Evolutionary conservation across 2,888 invertebrate species (phyloP).

Genomic region (Pseudococcus viburni): DNA sequence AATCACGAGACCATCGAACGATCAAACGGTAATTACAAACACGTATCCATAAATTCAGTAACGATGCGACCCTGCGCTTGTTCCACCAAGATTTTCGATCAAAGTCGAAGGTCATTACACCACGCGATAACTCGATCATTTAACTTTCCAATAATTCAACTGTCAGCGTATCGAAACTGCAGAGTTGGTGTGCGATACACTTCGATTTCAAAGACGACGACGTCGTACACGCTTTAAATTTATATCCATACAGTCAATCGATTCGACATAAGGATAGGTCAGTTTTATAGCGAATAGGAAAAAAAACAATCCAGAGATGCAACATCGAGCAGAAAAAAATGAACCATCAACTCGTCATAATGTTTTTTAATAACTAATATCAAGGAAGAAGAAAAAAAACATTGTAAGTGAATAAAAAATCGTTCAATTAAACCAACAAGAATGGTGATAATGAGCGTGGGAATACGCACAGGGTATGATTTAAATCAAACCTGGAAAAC

Average conservation of each 20-base stretch:
- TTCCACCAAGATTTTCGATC: slow-evolving; percentile 55
- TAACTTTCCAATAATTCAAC: slow-evolving; percentile 51
- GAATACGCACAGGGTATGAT: neutral
- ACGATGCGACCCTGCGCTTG: neutral
- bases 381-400: neutral
- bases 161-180: slow-evolving; percentile 42
- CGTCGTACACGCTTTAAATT: slow-evolving; percentile 36
- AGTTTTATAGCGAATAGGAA: neutral
- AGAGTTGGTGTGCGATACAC: neutral
- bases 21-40: slow-evolving; percentile 52
- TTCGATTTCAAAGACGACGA: neutral
- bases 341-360: neutral
- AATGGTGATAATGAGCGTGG: slow-evolving; percentile 45
- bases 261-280: slow-evolving; percentile 43
- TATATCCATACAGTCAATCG: slow-evolving; percentile 43
- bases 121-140: slow-evolving; percentile 55
- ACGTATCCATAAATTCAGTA: slow-evolving; percentile 38
- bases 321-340: neutral
- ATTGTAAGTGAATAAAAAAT: neutral
- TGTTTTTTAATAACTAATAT: slow-evolving; percentile 21
- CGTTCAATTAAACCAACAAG: slow-evolving; percentile 5
- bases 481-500: slow-evolving; percentile 3
- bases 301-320: neutral
- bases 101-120: slow-evolving; percentile 53
- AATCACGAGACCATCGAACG: slow-evolving; percentile 37